These are phyloP conservation scores for Dicyrtomina minuta DNA, from an alignment of 2,888 invertebrate genomes.

Conservation along the genomic window DNA sequence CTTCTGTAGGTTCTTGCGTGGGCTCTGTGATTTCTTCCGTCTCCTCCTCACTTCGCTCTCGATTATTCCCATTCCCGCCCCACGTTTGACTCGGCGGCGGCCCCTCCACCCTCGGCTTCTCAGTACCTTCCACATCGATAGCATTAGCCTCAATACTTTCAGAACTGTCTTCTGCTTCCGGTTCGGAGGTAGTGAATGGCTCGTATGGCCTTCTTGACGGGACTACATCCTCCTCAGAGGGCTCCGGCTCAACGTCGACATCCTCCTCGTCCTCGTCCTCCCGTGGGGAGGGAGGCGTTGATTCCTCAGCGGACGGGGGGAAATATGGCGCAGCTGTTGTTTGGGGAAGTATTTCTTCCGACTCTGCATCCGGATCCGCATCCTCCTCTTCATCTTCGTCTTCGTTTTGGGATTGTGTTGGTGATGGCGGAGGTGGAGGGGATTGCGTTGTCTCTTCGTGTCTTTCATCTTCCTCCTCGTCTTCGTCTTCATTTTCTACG, in stretches of 20 bases:
- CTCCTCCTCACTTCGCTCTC: not conserved
- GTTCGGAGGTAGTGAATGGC: not conserved
- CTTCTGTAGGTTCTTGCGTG: too few species aligned
- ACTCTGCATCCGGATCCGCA: not conserved
- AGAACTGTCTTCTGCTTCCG: not conserved
- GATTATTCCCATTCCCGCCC: not conserved
- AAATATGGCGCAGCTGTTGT: conserved; percentile 6
- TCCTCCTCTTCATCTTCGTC: not conserved
- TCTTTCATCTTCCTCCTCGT: not conserved
- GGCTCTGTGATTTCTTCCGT: not conserved
- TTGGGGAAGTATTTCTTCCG: too few species aligned
- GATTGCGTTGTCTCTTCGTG: conserved; percentile 8
- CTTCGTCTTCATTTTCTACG: conserved; percentile 1
- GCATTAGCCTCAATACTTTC: conserved; percentile 1
- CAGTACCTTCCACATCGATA: not conserved
- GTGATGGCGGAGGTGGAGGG: conserved; percentile 3
- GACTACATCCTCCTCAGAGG: too few species aligned
- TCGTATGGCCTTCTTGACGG: too few species aligned
- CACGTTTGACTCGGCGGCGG: not conserved
- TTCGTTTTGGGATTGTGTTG: not conserved
- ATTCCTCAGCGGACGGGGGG: conserved; percentile 5
- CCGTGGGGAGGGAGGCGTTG: conserved; percentile 23
- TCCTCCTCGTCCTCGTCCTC: too few species aligned
- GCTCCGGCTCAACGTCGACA: too few species aligned
- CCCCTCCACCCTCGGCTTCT: not conserved